A percentile compares a stretch with the other conserved stretches of the same genome.
These are phyloP conservation scores for Cordylochernes scorpioides DNA, from an alignment of 2,888 invertebrate species.

Conservation along the genomic window DNA sequence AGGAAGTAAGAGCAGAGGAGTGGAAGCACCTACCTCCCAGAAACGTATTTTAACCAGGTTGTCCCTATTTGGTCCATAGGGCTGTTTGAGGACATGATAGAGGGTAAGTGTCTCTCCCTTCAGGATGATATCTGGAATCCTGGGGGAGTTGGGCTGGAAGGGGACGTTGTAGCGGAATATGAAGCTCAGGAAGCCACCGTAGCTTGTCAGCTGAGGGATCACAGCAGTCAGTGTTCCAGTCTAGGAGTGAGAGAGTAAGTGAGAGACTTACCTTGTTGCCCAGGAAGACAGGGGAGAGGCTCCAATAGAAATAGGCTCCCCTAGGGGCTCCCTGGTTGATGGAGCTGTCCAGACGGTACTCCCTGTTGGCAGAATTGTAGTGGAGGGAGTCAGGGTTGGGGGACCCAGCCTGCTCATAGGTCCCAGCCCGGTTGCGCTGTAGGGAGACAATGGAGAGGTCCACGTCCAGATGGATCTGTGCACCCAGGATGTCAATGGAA, in stretches of 20 bases:
- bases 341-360: constrained; percentile 14
- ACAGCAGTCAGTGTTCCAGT: neutral
- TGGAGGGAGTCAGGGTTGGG: no score
- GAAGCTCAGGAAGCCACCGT: constrained; percentile 60
- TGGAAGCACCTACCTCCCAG: constrained; percentile 24
- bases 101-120: constrained; percentile 42
- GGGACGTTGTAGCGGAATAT: constrained; percentile 11
- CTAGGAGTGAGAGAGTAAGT: neutral
- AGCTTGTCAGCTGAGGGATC: constrained; percentile 43
- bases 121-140: constrained; percentile 15
- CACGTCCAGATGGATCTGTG: constrained; percentile 32
- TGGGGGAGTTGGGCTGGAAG: constrained; percentile 9
- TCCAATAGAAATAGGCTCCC: constrained; percentile 21
- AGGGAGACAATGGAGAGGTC: constrained; percentile 23
- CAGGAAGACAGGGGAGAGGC: constrained; percentile 21
- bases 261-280: constrained; percentile 25
- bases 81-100: constrained; percentile 28
- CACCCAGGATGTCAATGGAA: no score
- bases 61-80: constrained; percentile 25
- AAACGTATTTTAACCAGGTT: constrained; percentile 35
- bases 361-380: constrained; percentile 11
- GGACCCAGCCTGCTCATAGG: no score
- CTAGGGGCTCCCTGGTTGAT: constrained; percentile 11
- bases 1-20: no score
- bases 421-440: constrained; percentile 9